A percentile compares a stretch with the other conserved stretches of the same genome.
These are phyloP conservation scores for Lithophane semibrunnea DNA, from an alignment of 2,888 invertebrate species.

Conservation along the genomic window DNA sequence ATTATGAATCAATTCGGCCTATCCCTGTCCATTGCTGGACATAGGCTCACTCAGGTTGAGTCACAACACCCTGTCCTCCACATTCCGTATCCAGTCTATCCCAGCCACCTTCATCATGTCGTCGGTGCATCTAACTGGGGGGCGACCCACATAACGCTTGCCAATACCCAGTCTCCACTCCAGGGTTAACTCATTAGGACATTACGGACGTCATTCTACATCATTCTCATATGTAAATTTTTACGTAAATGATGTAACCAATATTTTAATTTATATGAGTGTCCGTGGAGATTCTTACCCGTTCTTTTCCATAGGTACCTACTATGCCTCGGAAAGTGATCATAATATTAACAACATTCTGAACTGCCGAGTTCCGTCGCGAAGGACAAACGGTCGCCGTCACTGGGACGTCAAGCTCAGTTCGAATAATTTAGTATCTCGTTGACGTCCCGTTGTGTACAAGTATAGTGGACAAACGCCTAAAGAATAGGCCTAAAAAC, in stretches of 20 bases:
- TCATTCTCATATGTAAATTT: neutral
- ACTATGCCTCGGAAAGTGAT: too few species aligned
- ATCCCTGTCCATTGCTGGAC: neutral
- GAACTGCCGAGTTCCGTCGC: too few species aligned
- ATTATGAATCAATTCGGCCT: neutral
- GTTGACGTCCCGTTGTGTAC: too few species aligned
- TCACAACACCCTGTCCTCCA: neutral
- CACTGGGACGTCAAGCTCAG: too few species aligned
- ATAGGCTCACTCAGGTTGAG: neutral
- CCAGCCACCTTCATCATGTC: neutral
- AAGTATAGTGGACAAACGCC: too few species aligned
- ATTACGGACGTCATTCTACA: neutral
- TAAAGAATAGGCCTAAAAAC: too few species aligned
- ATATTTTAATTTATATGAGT: neutral
- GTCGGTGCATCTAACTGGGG: neutral
- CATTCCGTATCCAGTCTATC: neutral
- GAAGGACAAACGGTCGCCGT: too few species aligned
- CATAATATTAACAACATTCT: too few species aligned
- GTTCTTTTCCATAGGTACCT: too few species aligned
- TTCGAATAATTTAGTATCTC: too few species aligned
- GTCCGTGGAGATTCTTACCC: too few species aligned
- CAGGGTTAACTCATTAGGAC: neutral
- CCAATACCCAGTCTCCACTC: neutral
- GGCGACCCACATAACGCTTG: neutral
- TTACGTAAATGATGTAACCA: neutral